Base-by-base conservation (phyloP, 2,888 invertebrate species). In the Lottia gigantea region DNA sequence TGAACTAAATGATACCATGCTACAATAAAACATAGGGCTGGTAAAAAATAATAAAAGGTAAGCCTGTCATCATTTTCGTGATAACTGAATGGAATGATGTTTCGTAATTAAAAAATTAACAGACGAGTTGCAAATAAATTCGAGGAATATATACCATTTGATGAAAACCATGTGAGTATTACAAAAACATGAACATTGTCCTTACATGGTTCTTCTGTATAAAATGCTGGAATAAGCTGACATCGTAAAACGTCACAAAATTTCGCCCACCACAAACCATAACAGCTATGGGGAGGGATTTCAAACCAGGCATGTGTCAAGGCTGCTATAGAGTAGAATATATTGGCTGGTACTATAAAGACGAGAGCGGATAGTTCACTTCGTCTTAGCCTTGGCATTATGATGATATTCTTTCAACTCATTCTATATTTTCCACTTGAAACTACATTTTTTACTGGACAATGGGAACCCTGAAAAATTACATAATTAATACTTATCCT, bases 161-260 rank as follows among this genome's bases (percentile, higher is more conserved):
- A n/a, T n/a, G 11, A 40, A 40, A 40, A 6, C 11, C 8, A 40
- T 40, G 40, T 8, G 11, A 40, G 1, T 40, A 40, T 40, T 40
- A 40, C 1, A 6, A 40, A 31, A 40, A 63, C 40, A 63, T 31
- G 16, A 40, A 62, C 1, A 31, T 11, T 6, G 14, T 16, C 62
- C 75, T 68, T 68, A 82, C 83, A 77, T 71, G 83, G 83, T 73
- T 83, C 83, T 71, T 83, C 78, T 0, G 82, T 79, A 66, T 80
- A 82, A 65, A 81, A 80, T 4, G 83, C 83, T 71, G 82, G 82
- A 31, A 83, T 77, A 68, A 79, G 72, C 67, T 82, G 80, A 71
- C 83, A 83, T 26, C 72, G 76, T 16, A 81, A 71, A 40, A 73
- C 71, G 66, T 82, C 80, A 76, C 83, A 83, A 67, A 82, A 83